A percentile compares a stretch with the other conserved stretches of the same genome.
phyloP scores from a whole-genome alignment of 2,113 vertebrate genomes.

The Pseudonaja textilis region DNA sequence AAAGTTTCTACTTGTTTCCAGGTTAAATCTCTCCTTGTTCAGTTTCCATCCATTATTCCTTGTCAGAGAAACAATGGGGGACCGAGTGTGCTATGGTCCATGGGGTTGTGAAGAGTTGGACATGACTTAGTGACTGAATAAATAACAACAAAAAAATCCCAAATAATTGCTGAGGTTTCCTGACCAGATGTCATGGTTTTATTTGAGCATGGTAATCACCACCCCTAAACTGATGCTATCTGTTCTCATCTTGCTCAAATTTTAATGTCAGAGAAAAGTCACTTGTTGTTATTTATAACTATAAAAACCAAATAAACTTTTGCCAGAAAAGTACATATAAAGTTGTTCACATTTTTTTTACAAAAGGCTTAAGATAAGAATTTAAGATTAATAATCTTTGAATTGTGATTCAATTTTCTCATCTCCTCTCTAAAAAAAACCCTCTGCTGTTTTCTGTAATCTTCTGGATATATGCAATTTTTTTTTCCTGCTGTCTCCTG shows the following conservation, averaged over 20 bases:
- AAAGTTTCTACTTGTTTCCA: too few relatives aligned
- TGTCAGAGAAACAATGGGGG: not conserved
- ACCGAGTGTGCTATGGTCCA: not conserved
- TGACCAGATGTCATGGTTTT: not conserved
- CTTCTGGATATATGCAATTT: not conserved
- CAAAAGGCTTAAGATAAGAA: not conserved
- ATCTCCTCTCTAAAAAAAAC: not conserved
- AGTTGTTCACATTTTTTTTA: not conserved
- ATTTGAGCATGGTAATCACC: not conserved
- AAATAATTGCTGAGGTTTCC: not conserved
- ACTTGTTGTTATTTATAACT: not conserved
- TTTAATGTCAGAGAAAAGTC: not conserved
- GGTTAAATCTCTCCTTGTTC: too few relatives aligned
- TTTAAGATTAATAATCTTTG: not conserved
- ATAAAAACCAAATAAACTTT: not conserved
- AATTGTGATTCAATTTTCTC: not conserved
- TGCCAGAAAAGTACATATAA: not conserved
- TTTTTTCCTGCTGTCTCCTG: not conserved
- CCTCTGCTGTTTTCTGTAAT: not conserved
- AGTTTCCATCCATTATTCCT: too few relatives aligned
- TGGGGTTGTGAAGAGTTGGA: not conserved
- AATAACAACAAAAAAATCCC: not conserved
- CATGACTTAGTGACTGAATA: too few relatives aligned
- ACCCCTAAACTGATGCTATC: not conserved
- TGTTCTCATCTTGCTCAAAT: not conserved